A percentile compares a stretch with the other conserved stretches of the same genome.
Conservation (phyloP, 2,888 invertebrate species). For the Drosophila mimica region DNA sequence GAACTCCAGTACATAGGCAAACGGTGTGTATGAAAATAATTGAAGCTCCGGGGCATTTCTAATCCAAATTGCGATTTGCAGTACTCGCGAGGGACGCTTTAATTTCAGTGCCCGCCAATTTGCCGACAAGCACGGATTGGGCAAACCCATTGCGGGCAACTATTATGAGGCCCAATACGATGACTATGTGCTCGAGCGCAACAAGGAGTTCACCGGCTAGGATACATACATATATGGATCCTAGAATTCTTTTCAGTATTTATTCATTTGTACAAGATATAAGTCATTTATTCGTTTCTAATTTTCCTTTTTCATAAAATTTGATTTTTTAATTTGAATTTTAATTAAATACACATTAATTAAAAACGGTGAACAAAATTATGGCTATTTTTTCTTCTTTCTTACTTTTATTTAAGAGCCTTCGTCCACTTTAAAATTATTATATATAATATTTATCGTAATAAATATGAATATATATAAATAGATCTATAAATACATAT, state of each 20-base stretch:
- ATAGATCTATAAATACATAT: background rate
- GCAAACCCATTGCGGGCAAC: conserved; percentile 85
- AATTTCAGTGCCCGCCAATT: conserved; percentile 89
- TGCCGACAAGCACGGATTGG: conserved; percentile 90
- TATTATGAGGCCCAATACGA: conserved; percentile 83
- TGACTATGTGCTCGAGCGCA: conserved; percentile 85
- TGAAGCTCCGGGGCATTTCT: background rate
- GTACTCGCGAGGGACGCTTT: conserved; percentile 85
- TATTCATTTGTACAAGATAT: too few relatives aligned
- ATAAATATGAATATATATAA: background rate
- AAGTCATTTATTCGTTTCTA: too few relatives aligned
- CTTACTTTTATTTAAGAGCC: background rate
- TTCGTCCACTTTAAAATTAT: background rate
- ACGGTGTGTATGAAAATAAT: conserved; percentile 47
- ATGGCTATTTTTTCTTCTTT: background rate
- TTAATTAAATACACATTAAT: too few relatives aligned
- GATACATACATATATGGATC: background rate
- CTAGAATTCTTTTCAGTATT: too few relatives aligned
- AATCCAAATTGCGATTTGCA: conserved; percentile 43
- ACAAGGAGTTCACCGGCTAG: conserved; percentile 65
- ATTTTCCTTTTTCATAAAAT: too few relatives aligned
- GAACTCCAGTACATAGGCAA: conserved; percentile 61
- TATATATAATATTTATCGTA: background rate
- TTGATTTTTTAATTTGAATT: too few relatives aligned
- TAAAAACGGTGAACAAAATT: too few relatives aligned